Evolutionary conservation across 2,888 invertebrate species (phyloP), one percentile per base, ranked within the genome.

Genomic region (Cantharis nigra): DNA sequence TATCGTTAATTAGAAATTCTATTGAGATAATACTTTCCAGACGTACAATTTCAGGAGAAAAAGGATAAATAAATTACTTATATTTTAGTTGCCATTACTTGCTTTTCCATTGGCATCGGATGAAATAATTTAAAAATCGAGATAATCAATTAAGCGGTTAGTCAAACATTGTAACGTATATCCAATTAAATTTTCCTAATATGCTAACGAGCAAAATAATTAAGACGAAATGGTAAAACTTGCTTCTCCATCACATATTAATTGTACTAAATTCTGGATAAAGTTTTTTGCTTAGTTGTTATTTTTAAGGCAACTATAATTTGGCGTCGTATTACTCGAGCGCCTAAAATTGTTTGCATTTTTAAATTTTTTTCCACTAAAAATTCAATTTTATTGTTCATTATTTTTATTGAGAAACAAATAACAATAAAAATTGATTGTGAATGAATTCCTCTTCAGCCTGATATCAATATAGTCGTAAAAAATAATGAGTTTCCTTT

Each of bases 161-260:
- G n/a, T 49, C 49, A 49, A 49, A n/a, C 49, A 49, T 9, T n/a
- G 49, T 49, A 49, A 49, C n/a, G 49, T n/a, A 49, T 49, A 49
- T n/a, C 49, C 49, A 49, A 49, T 49, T 49, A 49, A n/a, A 49
- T 49, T 49, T 67, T 69, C 74, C 69, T 72, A 74, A 78, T 75
- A 78, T 75, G 26, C 72, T 75, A 78, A 75, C 75, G 75, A 78
- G 78, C 69, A n/a, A 75, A 75, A 78, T 78, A 78, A 78, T 78
- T 75, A 75, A 71, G 69, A 75, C 75, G 72, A 78, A 78, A 78
- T 69, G 75, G 70, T 75, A 78, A 78, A 78, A 78, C 75, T 78
- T 78, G 72, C 70, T 74, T 74, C 63, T 77, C 74, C 71, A 70
- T 73, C 65, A 26, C 26, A 26, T 26, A 26, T 26, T 73, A 77